A percentile compares a stretch with the other conserved stretches of the same genome.
These are phyloP conservation scores for Cromileptes altivelis DNA, from an alignment of 2,113 vertebrate genomes.

Conservation along the genomic window DNA sequence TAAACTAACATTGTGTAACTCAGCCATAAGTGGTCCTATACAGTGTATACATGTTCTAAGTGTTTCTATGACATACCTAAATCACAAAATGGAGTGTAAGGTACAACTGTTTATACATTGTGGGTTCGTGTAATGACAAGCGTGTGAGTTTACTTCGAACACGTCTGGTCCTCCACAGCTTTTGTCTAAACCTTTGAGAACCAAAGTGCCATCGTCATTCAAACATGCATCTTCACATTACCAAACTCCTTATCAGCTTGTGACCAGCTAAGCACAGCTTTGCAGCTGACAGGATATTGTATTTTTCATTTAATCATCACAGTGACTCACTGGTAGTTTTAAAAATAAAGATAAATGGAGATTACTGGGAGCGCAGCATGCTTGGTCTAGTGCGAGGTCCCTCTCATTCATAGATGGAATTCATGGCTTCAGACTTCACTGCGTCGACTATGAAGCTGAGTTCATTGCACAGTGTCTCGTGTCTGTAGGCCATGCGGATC, in stretches of 20 bases:
- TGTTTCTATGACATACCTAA: constrained; percentile 14
- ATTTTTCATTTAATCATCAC: constrained; percentile 5
- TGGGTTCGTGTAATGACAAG: constrained; percentile 24
- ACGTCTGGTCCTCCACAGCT: neutral
- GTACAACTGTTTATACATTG: constrained; percentile 31
- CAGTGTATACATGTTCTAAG: constrained; percentile 22
- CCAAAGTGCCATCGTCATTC: constrained; percentile 3
- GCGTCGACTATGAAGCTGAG: constrained; percentile 93
- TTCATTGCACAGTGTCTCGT: constrained; percentile 94
- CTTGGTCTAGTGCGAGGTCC: neutral
- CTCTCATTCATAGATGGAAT: constrained; percentile 46
- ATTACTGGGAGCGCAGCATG: constrained; percentile 30
- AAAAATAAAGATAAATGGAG: constrained; percentile 21
- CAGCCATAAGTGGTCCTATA: neutral
- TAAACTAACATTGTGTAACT: constrained; percentile 10
- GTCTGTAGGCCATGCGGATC: constrained; percentile 95
- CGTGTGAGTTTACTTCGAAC: neutral
- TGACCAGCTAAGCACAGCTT: neutral
- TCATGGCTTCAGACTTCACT: constrained; percentile 88
- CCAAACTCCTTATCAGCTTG: neutral
- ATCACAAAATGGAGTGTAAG: constrained; percentile 14
- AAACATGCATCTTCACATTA: constrained; percentile 5
- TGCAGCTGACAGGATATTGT: neutral
- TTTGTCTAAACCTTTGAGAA: constrained; percentile 25
- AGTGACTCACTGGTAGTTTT: constrained; percentile 1